A percentile compares a stretch with the other conserved stretches of the same genome.
These are phyloP conservation scores for Damaliscus lunatus DNA, from an alignment of 2,113 vertebrate species.

Conservation along the genomic window DNA sequence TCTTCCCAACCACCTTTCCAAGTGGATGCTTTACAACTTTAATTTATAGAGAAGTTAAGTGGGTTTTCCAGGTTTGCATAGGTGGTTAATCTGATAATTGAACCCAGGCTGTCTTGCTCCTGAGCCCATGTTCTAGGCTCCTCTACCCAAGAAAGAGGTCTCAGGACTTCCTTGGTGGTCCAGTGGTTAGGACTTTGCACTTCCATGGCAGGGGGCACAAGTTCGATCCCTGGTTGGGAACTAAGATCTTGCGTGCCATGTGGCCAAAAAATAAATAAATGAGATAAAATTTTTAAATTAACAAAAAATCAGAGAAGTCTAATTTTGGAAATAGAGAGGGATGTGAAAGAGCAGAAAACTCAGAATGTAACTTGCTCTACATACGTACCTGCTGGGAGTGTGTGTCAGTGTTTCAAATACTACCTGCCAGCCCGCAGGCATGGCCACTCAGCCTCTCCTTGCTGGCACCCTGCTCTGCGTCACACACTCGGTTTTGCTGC, in stretches of 20 bases:
- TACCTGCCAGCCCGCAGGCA: fast-evolving
- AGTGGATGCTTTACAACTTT: background rate
- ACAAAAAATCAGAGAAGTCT: background rate
- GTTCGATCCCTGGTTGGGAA: background rate
- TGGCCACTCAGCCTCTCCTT: fast-evolving
- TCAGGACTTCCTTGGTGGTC: background rate
- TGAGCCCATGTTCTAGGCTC: background rate
- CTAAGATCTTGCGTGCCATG: background rate
- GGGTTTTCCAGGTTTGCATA: background rate
- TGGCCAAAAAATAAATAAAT: background rate
- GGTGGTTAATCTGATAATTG: background rate
- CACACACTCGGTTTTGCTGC: fast-evolving
- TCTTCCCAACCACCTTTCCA: background rate
- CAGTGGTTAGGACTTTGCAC: background rate
- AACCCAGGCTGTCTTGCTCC: background rate
- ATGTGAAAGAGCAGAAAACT: background rate
- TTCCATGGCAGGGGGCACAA: background rate
- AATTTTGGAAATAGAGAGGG: background rate
- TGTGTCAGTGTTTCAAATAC: fast-evolving
- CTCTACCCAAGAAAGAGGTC: background rate
- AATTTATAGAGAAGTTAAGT: background rate
- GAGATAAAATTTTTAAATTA: background rate
- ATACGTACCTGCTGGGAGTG: fast-evolving
- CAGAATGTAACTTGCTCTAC: fast-evolving
- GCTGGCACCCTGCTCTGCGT: fast-evolving